Conservation (phyloP, 2,888 invertebrate species). For the Lacanobia wlatinum region DNA sequence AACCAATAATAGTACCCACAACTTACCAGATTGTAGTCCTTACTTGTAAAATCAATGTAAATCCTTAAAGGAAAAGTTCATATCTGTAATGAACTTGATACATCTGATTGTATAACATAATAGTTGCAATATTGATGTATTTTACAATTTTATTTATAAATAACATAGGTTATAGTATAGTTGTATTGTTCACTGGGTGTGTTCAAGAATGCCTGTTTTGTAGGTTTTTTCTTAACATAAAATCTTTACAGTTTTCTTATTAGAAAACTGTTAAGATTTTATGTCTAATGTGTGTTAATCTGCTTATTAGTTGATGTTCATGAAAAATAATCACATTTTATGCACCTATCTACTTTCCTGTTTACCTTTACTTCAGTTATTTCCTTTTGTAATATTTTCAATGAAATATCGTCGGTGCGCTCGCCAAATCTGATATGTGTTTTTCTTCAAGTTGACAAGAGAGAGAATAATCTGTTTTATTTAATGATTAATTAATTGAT, state of each 20-base stretch:
- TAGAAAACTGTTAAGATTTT: no score
- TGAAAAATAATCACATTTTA: neutral
- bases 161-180: constrained; percentile 6
- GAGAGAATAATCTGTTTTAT: no score
- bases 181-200: constrained; percentile 24
- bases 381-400: neutral
- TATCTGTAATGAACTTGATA: constrained; percentile 24
- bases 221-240: neutral
- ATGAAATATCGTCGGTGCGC: no score
- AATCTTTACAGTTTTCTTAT: no score
- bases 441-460: no score
- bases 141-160: constrained; percentile 33
- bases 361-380: neutral
- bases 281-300: no score
- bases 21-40: constrained; percentile 15
- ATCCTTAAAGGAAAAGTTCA: constrained; percentile 8
- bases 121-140: constrained; percentile 40
- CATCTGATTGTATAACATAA: constrained; percentile 36
- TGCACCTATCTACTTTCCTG: neutral
- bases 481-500: no score
- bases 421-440: no score
- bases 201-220: neutral
- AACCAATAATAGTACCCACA: constrained; percentile 8
- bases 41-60: neutral
- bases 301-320: neutral